Base-by-base conservation (phyloP, 2,113 vertebrate species). In the Willisornis vidua region DNA sequence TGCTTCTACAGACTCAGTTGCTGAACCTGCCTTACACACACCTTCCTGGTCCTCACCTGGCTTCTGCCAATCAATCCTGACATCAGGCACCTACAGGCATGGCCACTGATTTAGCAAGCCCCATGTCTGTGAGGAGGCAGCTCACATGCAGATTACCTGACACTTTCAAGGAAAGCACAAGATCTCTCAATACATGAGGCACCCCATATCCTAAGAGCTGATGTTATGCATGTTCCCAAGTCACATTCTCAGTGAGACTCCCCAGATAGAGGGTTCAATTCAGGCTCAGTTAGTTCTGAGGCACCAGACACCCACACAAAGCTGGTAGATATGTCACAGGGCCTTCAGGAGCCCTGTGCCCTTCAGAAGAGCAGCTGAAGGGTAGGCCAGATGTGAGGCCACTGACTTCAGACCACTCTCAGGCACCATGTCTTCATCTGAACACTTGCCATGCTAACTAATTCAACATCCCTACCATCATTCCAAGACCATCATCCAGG, bases 1-100 rank as follows among this genome's bases (percentile, higher is more conserved):
- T 45, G 13, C 5, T 28, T 15, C 17, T 62, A 37, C n/a, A 41
- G 61, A 78, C 22, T 31, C 48, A n/a, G 0, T 9, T 1, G 1
- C 61, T 77, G 59, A 66, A 45, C 8, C n/a, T 55, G 81, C 51
- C 46, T 87, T 49, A 48, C 12, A 61, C 26, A 17, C 28, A 59
- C 24, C 28, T 71, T 59, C 33, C 31, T 43, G 45, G 9, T 22
- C 39, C 46, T 65, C 81, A n/a, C 14, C 24, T 46, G 17, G 39
- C 51, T 70, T 71, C 78, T 78, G 39, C 35, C 51, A 17, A 16
- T 9, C 39, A 51, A 6, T 29, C 18, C 57, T 39, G 52, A 18
- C 62, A 63, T 18, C 52, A 43, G 8, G 19, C 28, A 51, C 8
- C 14, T 24, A 5, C 5, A 5, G 46, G 55, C 13, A 49, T 25